Evolutionary conservation across 1,140 invertebrate genomes (phyloP).

Genomic region (Battus philenor): DNA sequence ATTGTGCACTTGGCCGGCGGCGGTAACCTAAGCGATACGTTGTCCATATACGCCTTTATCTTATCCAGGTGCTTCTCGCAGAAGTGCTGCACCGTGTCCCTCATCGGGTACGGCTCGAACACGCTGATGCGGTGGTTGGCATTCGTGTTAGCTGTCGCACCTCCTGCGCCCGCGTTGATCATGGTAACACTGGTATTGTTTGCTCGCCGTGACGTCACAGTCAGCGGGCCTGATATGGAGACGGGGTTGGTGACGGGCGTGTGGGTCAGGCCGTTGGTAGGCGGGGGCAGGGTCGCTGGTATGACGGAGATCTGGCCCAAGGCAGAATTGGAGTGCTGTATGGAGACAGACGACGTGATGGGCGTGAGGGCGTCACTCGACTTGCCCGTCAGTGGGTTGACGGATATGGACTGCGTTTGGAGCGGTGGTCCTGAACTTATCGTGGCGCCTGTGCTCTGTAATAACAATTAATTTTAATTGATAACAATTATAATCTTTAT

Average conservation of each 20-base stretch:
- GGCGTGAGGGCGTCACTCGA: slow-evolving; percentile 55
- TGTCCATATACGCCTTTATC: slow-evolving; percentile 93
- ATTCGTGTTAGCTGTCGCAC: slow-evolving; percentile 26
- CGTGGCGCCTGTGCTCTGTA: slow-evolving; percentile 37
- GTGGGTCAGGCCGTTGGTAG: slow-evolving; percentile 28
- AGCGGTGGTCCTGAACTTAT: slow-evolving; percentile 42
- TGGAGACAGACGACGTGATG: slow-evolving; percentile 49
- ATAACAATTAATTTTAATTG: slow-evolving; percentile 1
- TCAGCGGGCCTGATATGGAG: slow-evolving; percentile 77
- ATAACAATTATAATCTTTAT: too few relatives aligned
- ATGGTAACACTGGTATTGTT: slow-evolving; percentile 85
- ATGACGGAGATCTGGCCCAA: slow-evolving; percentile 63
- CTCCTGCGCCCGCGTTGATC: slow-evolving; percentile 78
- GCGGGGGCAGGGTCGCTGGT: slow-evolving; percentile 23
- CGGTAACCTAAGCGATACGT: slow-evolving; percentile 89
- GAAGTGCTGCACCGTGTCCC: slow-evolving; percentile 94
- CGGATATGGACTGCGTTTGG: slow-evolving; percentile 60
- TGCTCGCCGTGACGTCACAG: slow-evolving; percentile 79
- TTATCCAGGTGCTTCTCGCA: slow-evolving; percentile 95
- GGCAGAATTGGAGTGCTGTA: slow-evolving; percentile 61
- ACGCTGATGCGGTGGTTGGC: slow-evolving; percentile 86
- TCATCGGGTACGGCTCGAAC: slow-evolving; percentile 90
- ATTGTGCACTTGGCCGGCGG: slow-evolving; percentile 93
- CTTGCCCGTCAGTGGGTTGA: slow-evolving; percentile 58
- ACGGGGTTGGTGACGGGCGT: slow-evolving; percentile 51